phyloP scores from a whole-genome alignment of 2,113 vertebrate species.

The Gasterosteus nipponicus region DNA sequence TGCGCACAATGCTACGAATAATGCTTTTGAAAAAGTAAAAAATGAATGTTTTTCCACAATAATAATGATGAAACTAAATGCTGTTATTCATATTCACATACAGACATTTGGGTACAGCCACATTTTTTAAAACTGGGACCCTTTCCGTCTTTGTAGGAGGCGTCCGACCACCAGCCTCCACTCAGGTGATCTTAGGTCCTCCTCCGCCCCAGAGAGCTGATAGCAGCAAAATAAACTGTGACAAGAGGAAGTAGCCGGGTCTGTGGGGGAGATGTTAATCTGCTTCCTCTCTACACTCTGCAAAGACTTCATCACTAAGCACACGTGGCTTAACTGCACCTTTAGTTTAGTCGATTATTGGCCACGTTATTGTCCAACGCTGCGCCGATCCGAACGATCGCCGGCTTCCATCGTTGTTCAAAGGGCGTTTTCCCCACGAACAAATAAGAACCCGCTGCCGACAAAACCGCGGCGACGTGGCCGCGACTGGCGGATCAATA shows the following conservation, averaged over 20 bases:
- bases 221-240: conserved; percentile 71
- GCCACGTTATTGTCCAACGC: neutral
- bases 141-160: conserved; percentile 1
- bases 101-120: neutral
- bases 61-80: neutral
- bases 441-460: neutral
- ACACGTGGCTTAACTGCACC: conserved; percentile 1
- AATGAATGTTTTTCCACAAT: neutral
- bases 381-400: neutral
- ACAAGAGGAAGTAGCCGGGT: conserved; percentile 75
- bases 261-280: conserved; percentile 66
- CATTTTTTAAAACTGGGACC: conserved; percentile 9
- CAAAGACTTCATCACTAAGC: conserved; percentile 24
- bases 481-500: conserved; percentile 4
- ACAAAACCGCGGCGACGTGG: conserved; percentile 8
- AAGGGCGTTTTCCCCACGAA: neutral
- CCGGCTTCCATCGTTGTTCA: neutral
- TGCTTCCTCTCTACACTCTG: conserved; percentile 64
- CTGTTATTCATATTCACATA: neutral
- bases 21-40: neutral
- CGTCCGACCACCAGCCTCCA: conserved; percentile 54
- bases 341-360: neutral
- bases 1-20: neutral
- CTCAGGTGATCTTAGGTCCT: conserved; percentile 44
- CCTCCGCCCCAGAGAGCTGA: conserved; percentile 65